phyloP scores from a whole-genome alignment of 2,113 vertebrate genomes.

The Caranx ignobilis region DNA sequence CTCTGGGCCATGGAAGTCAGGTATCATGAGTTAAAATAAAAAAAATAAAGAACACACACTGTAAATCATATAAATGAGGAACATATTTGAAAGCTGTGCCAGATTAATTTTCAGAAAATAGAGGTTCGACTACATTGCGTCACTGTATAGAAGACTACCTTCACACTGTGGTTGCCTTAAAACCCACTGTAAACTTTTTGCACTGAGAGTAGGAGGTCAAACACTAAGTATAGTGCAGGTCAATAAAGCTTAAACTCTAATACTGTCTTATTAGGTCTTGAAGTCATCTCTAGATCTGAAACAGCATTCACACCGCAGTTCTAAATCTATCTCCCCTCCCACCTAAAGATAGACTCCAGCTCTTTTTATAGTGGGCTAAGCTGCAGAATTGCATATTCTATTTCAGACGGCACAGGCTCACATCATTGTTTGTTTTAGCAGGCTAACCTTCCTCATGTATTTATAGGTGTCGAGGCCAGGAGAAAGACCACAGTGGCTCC shows the following conservation, averaged over 20 bases:
- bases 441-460: conserved; percentile 74
- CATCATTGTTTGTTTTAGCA: conserved; percentile 82
- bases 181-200: conserved; percentile 39
- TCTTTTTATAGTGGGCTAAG: conserved; percentile 68
- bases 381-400: conserved; percentile 79
- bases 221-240: conserved; percentile 40
- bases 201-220: conserved; percentile 12
- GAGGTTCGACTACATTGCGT: conserved; percentile 14
- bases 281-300: conserved; percentile 59
- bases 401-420: conserved; percentile 69
- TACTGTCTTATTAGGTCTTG: conserved; percentile 58
- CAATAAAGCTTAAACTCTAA: conserved; percentile 53
- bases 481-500: conserved; percentile 79
- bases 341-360: conserved; percentile 65
- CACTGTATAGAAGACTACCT: conserved; percentile 19
- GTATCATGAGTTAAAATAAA: conserved; percentile 33
- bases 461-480: conserved; percentile 77
- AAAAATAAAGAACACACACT: conserved; percentile 1
- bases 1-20: conserved; percentile 25
- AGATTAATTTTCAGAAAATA: conserved; percentile 45
- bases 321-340: conserved; percentile 64
- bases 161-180: conserved; percentile 5
- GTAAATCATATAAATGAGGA: conserved; percentile 46
- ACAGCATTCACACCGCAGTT: conserved; percentile 50
- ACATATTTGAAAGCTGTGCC: conserved; percentile 30